phyloP scores from a whole-genome alignment of 2,113 vertebrate genomes.

The Macrotus californicus region DNA sequence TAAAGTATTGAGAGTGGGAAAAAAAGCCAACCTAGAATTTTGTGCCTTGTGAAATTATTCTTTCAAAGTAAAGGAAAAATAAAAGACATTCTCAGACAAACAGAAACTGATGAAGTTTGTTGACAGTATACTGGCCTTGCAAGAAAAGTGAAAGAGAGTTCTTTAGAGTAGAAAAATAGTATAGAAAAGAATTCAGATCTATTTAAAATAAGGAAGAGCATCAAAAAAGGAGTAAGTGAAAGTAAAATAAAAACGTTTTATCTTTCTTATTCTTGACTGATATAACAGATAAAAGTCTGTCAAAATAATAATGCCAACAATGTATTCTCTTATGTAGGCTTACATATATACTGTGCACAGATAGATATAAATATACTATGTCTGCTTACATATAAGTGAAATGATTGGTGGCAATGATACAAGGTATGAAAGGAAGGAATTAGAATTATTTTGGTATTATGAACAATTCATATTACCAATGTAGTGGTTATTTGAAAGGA shows the following conservation, averaged over 20 bases:
- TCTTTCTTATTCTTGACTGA: background rate
- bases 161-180: background rate
- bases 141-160: background rate
- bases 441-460: background rate
- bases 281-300: background rate
- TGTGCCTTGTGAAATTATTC: background rate
- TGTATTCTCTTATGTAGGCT: background rate
- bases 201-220: background rate
- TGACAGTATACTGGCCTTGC: background rate
- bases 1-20: background rate
- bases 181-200: background rate
- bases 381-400: background rate
- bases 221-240: background rate
- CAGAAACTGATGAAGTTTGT: background rate
- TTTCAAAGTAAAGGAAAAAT: background rate
- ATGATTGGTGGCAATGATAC: background rate
- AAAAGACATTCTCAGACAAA: background rate
- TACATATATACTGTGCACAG: background rate
- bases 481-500: background rate
- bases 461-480: background rate
- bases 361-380: background rate
- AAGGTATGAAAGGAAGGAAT: background rate
- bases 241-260: background rate
- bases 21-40: background rate
- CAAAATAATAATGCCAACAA: background rate